A percentile compares a stretch with the other conserved stretches of the same genome.
Conservation (phyloP, 2,113 vertebrate genomes). For the Osmerus mordax region DNA sequence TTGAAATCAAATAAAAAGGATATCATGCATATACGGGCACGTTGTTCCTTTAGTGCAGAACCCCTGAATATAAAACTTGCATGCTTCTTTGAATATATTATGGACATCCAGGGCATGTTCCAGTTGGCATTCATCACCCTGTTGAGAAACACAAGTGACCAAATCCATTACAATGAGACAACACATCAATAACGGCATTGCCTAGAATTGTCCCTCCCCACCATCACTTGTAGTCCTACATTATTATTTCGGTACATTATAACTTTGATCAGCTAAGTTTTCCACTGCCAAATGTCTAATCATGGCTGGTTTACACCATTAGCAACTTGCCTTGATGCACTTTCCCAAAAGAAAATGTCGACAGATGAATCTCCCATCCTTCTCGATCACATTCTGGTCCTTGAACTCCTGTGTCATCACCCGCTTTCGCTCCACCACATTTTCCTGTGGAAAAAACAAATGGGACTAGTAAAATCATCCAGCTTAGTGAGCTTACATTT, state of each 20-base stretch:
- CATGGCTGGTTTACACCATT: neutral
- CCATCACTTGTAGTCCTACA: neutral
- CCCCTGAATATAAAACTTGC: slow-evolving; percentile 89
- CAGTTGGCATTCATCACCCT: slow-evolving; percentile 89
- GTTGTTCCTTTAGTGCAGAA: slow-evolving; percentile 84
- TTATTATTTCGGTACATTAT: neutral
- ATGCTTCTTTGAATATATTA: slow-evolving; percentile 81
- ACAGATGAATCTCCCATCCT: slow-evolving; percentile 85
- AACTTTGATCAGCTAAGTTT: neutral
- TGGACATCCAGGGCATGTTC: slow-evolving; percentile 81
- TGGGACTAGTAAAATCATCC: neutral
- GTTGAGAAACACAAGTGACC: neutral
- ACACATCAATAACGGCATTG: neutral
- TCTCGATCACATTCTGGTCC: slow-evolving; percentile 82
- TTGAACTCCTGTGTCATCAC: slow-evolving; percentile 87
- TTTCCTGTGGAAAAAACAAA: neutral
- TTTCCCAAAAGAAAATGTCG: slow-evolving; percentile 84
- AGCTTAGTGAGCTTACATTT: no score
- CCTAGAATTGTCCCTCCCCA: neutral
- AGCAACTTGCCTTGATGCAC: slow-evolving; percentile 81
- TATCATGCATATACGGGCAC: slow-evolving; percentile 96
- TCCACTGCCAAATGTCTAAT: neutral
- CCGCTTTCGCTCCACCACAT: slow-evolving; percentile 64
- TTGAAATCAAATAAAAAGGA: slow-evolving; percentile 72
- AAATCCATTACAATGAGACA: neutral